A percentile compares a stretch with the other conserved stretches of the same genome.
phyloP scores from a whole-genome alignment of 1,140 invertebrate genomes.

The Drosophila eugracilis region DNA sequence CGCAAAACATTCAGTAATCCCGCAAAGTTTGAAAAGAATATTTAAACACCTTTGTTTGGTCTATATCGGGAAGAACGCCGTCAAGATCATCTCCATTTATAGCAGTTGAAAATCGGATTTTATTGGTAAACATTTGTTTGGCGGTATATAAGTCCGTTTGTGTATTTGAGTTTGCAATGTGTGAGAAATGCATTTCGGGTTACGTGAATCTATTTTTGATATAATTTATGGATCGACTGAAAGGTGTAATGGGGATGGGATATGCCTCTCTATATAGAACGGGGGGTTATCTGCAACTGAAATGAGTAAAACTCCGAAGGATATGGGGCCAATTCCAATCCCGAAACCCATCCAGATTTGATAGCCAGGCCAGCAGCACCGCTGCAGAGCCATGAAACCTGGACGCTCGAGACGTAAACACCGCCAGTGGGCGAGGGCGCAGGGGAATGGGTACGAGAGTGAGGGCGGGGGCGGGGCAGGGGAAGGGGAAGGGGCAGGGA shows the following conservation, averaged over 20 bases:
- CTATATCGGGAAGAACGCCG: slow-evolving; percentile 14
- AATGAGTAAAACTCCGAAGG: background rate
- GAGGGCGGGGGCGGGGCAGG: slow-evolving; percentile 10
- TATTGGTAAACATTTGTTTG: slow-evolving; percentile 36
- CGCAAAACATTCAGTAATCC: background rate
- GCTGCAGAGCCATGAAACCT: slow-evolving; percentile 15
- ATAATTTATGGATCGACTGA: background rate
- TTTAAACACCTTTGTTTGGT: background rate
- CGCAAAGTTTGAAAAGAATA: background rate
- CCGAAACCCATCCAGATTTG: background rate
- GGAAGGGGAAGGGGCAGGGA: slow-evolving; percentile 13
- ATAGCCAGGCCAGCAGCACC: slow-evolving; percentile 30
- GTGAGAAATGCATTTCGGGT: background rate
- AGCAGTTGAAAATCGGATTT: slow-evolving; percentile 25
- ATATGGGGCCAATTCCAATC: background rate
- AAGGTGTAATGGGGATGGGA: background rate
- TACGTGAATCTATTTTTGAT: slow-evolving; percentile 8
- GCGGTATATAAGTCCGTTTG: slow-evolving; percentile 6
- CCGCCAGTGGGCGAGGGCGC: slow-evolving; percentile 21
- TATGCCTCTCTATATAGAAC: too few species aligned
- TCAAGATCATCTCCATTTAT: slow-evolving; percentile 13
- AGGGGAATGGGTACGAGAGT: too few species aligned
- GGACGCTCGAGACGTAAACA: slow-evolving; percentile 45
- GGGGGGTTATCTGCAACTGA: too few species aligned
- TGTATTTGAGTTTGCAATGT: slow-evolving; percentile 1